Conservation (phyloP, 2,797 vertebrate species). For the Dromococcyx pavoninus region DNA sequence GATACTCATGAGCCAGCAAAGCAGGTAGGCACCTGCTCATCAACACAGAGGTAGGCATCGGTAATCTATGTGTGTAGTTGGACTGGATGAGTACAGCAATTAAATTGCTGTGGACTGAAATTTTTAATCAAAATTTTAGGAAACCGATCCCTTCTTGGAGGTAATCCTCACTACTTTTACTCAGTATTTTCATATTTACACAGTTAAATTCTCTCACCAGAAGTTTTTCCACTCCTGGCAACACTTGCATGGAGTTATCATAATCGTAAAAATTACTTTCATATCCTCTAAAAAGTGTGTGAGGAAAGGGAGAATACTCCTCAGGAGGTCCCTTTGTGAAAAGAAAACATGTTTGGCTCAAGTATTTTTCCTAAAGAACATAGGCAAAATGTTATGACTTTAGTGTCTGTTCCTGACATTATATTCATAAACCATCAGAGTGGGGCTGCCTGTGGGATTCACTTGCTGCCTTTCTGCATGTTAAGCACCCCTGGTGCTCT, state of each 20-base stretch:
- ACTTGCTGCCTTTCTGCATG: background rate
- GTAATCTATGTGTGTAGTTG: no score
- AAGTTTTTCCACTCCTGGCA: background rate
- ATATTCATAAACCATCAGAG: background rate
- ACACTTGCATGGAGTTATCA: background rate
- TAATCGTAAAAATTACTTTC: background rate
- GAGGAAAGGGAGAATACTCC: background rate
- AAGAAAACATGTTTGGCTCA: background rate
- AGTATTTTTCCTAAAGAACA: background rate
- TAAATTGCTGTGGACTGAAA: background rate
- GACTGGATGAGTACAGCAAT: background rate
- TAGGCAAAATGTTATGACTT: background rate
- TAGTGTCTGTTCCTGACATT: background rate
- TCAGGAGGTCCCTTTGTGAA: background rate
- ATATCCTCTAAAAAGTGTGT: background rate
- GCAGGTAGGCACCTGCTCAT: background rate
- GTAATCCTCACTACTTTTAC: no score
- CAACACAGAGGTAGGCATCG: background rate
- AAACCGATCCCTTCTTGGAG: background rate
- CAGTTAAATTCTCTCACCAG: background rate
- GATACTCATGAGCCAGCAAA: background rate
- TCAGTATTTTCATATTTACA: background rate
- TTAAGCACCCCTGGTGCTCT: no score
- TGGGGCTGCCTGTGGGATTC: background rate
- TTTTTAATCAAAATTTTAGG: background rate